Conservation (phyloP, 2,113 vertebrate species). For the Mionectes macconnelli region DNA sequence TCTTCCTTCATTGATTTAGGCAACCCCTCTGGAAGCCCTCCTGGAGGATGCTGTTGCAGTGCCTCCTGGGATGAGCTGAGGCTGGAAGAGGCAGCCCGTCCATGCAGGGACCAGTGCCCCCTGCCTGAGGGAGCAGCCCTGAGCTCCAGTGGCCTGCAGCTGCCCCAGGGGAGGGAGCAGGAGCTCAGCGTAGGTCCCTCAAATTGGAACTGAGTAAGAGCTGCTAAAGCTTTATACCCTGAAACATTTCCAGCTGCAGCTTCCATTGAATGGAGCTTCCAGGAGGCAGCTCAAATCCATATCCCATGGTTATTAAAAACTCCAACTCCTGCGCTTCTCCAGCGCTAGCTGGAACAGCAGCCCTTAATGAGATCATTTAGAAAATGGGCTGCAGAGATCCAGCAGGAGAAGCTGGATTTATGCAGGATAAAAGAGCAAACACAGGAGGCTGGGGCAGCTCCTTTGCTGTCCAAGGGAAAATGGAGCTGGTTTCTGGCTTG, state of each 20-base stretch:
- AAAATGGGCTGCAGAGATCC: conserved; percentile 34
- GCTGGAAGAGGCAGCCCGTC: neutral
- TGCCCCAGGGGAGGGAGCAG: neutral
- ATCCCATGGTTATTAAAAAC: conserved; percentile 27
- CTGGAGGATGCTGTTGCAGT: fast-evolving
- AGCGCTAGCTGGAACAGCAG: neutral
- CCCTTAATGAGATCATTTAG: conserved; percentile 36
- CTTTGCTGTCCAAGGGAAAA: neutral
- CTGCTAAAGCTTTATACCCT: conserved; percentile 15
- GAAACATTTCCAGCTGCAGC: conserved; percentile 56
- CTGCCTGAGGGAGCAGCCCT: neutral
- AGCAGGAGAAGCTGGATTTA: neutral
- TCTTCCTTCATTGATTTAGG: neutral
- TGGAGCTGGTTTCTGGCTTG: neutral
- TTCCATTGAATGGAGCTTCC: conserved; percentile 44
- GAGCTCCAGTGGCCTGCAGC: neutral
- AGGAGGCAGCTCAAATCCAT: conserved; percentile 31
- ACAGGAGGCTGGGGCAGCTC: neutral
- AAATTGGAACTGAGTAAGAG: neutral
- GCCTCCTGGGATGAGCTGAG: neutral
- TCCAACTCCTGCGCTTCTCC: neutral
- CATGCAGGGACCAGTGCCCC: neutral
- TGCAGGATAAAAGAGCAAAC: neutral
- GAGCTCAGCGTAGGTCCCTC: conserved; percentile 10
- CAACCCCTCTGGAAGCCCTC: neutral